These are phyloP conservation scores for Arion vulgaris DNA, from an alignment of 1,140 invertebrate genomes.

Conservation along the genomic window DNA sequence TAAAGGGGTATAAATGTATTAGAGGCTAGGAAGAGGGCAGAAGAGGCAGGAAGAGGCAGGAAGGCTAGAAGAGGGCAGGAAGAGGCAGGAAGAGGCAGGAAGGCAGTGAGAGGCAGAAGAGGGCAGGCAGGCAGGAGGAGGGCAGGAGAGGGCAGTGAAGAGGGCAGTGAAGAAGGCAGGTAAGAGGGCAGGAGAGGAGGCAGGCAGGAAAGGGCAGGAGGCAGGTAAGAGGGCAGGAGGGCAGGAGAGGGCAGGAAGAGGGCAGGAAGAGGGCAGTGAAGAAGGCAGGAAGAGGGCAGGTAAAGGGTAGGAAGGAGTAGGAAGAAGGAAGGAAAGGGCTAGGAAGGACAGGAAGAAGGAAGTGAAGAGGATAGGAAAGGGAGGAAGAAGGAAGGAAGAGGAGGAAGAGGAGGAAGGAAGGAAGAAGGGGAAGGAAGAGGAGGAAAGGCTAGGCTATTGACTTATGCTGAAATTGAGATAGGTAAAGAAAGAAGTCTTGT, in stretches of 20 bases:
- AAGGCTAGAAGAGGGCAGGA: background rate
- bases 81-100: background rate
- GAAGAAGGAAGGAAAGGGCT: background rate
- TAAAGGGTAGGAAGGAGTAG: background rate
- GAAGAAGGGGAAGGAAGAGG: background rate
- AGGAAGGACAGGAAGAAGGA: background rate
- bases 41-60: background rate
- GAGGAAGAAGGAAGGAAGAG: background rate
- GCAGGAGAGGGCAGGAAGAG: background rate
- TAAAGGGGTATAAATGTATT: background rate
- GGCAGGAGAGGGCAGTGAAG: background rate
- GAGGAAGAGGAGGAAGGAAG: background rate
- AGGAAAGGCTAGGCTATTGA: no score
- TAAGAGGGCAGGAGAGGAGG: background rate
- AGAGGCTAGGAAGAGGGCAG: background rate
- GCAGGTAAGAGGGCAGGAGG: background rate
- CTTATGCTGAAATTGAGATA: no score
- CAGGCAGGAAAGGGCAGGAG: background rate
- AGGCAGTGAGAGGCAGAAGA: background rate
- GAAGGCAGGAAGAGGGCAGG: background rate
- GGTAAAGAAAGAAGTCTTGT: no score
- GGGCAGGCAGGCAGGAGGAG: background rate
- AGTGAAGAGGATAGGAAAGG: background rate
- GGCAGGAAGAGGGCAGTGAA: background rate
- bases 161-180: background rate